Percentiles rank a stretch among this genome's conserved stretches.
Conservation (phyloP, 2,797 vertebrate species). For the Danionella dracula region DNA sequence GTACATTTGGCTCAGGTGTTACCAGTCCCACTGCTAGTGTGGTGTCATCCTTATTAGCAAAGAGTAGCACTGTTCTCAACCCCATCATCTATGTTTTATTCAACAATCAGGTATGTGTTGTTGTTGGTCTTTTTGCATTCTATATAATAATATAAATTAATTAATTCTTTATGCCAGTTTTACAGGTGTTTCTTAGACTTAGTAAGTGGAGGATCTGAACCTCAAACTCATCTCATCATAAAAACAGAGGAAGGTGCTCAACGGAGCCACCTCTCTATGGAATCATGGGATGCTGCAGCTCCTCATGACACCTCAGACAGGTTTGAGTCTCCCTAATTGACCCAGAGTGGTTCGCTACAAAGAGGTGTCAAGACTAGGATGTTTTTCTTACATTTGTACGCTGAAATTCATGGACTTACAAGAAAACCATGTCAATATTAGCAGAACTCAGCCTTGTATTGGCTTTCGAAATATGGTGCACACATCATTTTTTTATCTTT, state of each 20-base stretch:
- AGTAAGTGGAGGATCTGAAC: conserved; percentile 13
- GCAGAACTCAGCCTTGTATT: no score
- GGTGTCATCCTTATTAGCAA: conserved; percentile 54
- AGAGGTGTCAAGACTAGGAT: not conserved
- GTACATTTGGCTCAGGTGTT: conserved; percentile 50
- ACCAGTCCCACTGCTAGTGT: conserved; percentile 48
- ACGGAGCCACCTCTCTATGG: conserved; percentile 13
- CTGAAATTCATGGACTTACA: no score
- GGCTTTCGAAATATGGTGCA: no score
- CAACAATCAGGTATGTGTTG: conserved; percentile 53
- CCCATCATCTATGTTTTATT: conserved; percentile 56
- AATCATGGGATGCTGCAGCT: not conserved
- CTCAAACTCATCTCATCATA: not conserved
- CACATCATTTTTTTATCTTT: no score
- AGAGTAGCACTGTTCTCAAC: conserved; percentile 58
- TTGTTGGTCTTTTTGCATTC: not conserved
- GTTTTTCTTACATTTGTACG: not conserved
- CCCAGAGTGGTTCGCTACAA: conserved; percentile 2
- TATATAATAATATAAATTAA: not conserved
- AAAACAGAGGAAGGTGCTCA: conserved; percentile 12
- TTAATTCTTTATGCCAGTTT: conserved; percentile 8
- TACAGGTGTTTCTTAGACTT: conserved; percentile 37
- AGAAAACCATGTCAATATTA: no score
- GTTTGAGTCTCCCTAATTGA: not conserved
- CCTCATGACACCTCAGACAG: not conserved